Base-by-base conservation (phyloP, 2,797 vertebrate genomes). In the Pantherophis vulpinus region DNA sequence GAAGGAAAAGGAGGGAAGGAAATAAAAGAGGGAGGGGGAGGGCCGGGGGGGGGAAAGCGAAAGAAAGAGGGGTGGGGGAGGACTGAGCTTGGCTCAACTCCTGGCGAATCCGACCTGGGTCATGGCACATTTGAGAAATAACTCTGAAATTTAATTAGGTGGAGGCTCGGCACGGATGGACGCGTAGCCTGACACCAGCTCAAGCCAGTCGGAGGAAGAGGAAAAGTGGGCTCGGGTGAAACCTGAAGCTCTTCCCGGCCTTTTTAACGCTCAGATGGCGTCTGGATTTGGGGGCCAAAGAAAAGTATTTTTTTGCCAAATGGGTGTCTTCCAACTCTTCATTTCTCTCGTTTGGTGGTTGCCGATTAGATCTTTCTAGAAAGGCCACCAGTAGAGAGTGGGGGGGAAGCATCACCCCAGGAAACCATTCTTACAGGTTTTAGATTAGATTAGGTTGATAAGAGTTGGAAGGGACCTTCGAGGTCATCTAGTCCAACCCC, bases 61-160 rank as follows among this genome's bases (percentile, higher is more conserved):
- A 51, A 51, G 47, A 47, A 47, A 47, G 42, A 42, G 23, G 14
- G 10, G 55, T 12, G 4, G 55, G 6, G 13, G 37, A 3, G 6
- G 90, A 4, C 13, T 27, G 42, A 0, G 1, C 1, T 59, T 56
- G 2, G 27, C 20, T 0, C 0, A 18, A 1, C 29, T 16, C 0
- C 1, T 51, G n/a, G 55, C 29, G 32, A 90, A 94, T 79, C 88
- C 12, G 0, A 59, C 5, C 51, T 27, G 74, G 23, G 8, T 91
- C 23, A 29, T 2, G 74, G 18, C 54, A 7, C 83, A 93, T 92
- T 92, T 86, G 37, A 51, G 79, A 86, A 86, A 91, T 60, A 88
- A 92, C 42, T 66, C 79, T 88, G 86, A 88, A 66, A 92, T 92
- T 58, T 54, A 87, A 92, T 92, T 92, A 88, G 74, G 74, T 47